Conservation (phyloP, 2,113 vertebrate species). For the Brienomyrus longianalis region DNA sequence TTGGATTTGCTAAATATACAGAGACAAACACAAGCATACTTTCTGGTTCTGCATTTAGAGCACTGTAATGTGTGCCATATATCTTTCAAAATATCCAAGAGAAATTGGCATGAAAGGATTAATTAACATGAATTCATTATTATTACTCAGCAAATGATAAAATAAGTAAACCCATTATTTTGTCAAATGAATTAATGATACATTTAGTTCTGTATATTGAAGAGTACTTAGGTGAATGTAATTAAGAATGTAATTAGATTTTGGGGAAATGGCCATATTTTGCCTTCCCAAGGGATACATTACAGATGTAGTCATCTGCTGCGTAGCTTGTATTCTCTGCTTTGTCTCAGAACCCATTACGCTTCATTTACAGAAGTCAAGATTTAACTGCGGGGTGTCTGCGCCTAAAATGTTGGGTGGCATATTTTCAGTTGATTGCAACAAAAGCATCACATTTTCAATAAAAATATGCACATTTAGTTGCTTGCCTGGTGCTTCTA, state of each 20-base stretch:
- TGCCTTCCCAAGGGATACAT: not conserved
- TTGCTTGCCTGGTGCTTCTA: not conserved
- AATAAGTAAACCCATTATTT: conserved; percentile 15
- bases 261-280: not conserved
- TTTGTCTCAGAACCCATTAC: not conserved
- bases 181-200: conserved; percentile 12
- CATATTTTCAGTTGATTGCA: not conserved
- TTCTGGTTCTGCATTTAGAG: not conserved
- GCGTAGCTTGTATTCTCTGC: not conserved
- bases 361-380: not conserved
- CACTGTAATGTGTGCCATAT: not conserved
- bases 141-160: conserved; percentile 15
- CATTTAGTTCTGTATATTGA: not conserved
- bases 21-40: not conserved
- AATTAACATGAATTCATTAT: not conserved
- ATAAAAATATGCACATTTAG: not conserved
- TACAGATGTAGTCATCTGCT: not conserved
- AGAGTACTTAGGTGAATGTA: not conserved
- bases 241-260: conserved; percentile 5
- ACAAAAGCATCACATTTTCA: not conserved
- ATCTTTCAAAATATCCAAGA: conserved; percentile 7
- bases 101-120: conserved; percentile 7
- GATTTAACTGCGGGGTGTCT: not conserved
- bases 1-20: not conserved
- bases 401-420: not conserved